Evolutionary conservation across 2,113 vertebrate genomes (phyloP).

Genomic region (Eubucco bourcierii): DNA sequence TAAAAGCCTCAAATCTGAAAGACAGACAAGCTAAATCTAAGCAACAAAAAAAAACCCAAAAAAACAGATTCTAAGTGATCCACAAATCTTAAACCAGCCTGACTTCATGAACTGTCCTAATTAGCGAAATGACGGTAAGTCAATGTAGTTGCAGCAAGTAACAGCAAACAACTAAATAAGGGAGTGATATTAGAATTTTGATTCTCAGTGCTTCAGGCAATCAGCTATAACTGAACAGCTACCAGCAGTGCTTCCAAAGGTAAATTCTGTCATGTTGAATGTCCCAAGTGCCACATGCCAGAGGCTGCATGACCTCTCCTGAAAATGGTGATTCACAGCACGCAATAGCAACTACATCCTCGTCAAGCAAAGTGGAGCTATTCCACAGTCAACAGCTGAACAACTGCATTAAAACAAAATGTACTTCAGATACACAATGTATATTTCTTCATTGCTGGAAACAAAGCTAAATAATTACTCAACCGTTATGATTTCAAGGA

Average conservation of each 20-base stretch:
- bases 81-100: constrained; percentile 56
- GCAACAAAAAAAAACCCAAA: too few relatives aligned
- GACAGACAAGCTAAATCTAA: constrained; percentile 41
- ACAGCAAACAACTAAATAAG: constrained; percentile 57
- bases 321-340: background rate
- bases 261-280: background rate
- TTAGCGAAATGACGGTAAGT: constrained; percentile 65
- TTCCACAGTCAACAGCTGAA: background rate
- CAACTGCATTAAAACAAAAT: background rate
- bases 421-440: background rate
- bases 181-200: constrained; percentile 21
- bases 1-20: constrained; percentile 59
- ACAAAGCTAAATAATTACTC: background rate
- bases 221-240: background rate
- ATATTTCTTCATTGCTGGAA: background rate
- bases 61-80: constrained; percentile 61
- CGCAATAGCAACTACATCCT: background rate
- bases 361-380: background rate
- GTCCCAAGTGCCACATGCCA: background rate
- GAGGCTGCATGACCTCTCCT: background rate
- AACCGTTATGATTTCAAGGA: background rate
- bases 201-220: constrained; percentile 39
- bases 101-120: constrained; percentile 60
- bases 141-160: constrained; percentile 44
- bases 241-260: background rate